Base-by-base conservation (phyloP, 2,113 vertebrate species). In the Hucho hucho region DNA sequence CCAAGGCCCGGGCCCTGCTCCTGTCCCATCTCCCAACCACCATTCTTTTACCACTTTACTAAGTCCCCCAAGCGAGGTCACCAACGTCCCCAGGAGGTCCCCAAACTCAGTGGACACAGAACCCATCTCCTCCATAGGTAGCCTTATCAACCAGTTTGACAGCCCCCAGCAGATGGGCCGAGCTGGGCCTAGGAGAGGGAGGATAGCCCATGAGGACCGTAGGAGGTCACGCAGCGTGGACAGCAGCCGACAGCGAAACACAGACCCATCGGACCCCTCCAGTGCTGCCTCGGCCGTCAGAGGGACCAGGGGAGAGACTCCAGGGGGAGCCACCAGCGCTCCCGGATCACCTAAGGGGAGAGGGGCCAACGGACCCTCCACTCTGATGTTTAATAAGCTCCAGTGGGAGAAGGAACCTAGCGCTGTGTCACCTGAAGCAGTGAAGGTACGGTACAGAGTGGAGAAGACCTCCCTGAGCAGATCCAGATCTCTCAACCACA, bases 141-240 rank as follows among this genome's bases (percentile, higher is more conserved):
- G 94, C 73, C 83, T 98, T 3, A 98, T 98, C 71, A 94, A 94
- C 69, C 96, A 95, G 70, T 98, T 97, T 79, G 95, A 97, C 86
- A 92, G 81, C 66, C 86, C 89, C 74, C 95, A 93, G 75, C 92
- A 93, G 77, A 92, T 94, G 64, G 94, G 96, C 12, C 87, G 96
- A 49, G 86, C 91, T 4, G 94, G 95, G n/a, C 95, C 92, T 6
- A 91, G 95, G 71, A 94, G 89, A 53, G 49, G 49, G 75, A 87
- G 94, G 69, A 91, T 96, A 74, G 79, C 94, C 43, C 90, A 91
- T 0, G 95, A 97, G 7, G 95, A 97, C 65, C 91, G 93, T 71
- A 94, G 93, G 67, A 91, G 97, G 69, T 97, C 97, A 4, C 93
- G 94, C 78, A 97, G 95, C 1, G 90, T 94, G 53, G 97, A 98